These are phyloP conservation scores for Dinothrombium tinctorium DNA, from an alignment of 1,140 invertebrate genomes.

Conservation along the genomic window DNA sequence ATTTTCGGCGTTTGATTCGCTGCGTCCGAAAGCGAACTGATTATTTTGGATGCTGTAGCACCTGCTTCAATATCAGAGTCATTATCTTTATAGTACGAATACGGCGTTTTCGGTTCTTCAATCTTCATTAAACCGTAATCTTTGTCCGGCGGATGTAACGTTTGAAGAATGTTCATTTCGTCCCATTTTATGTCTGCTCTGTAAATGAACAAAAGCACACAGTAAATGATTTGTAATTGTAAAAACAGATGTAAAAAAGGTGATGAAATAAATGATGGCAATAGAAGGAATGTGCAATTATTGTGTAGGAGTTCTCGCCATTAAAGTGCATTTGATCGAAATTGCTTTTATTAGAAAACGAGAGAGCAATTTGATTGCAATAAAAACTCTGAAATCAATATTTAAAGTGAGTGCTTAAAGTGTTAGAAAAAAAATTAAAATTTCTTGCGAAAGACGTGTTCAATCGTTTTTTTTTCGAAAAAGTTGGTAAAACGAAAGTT, in stretches of 20 bases:
- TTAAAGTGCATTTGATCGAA: constrained; percentile 16
- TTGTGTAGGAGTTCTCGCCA: constrained; percentile 3
- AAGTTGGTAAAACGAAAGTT: no score
- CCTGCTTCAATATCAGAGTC: constrained; percentile 30
- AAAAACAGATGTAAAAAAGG: background rate
- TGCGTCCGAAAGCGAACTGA: background rate
- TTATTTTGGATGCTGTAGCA: background rate
- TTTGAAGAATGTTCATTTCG: constrained; percentile 97
- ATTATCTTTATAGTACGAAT: constrained; percentile 41
- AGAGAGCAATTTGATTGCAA: background rate
- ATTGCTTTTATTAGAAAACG: background rate
- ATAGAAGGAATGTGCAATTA: background rate
- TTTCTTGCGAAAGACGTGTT: no score
- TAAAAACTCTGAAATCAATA: no score
- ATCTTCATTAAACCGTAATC: constrained; percentile 99
- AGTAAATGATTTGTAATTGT: background rate
- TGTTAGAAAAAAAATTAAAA: no score
- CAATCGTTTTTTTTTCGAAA: no score
- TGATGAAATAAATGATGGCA: background rate
- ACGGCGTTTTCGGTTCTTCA: constrained; percentile 93
- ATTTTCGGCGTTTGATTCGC: constrained; percentile 25
- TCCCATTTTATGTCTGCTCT: constrained; percentile 61
- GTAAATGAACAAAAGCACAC: background rate
- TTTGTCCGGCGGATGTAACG: constrained; percentile 88
- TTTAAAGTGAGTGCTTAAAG: no score